These are phyloP conservation scores for Epinephelus cyanopodus DNA, from an alignment of 2,113 vertebrate species.

Conservation along the genomic window DNA sequence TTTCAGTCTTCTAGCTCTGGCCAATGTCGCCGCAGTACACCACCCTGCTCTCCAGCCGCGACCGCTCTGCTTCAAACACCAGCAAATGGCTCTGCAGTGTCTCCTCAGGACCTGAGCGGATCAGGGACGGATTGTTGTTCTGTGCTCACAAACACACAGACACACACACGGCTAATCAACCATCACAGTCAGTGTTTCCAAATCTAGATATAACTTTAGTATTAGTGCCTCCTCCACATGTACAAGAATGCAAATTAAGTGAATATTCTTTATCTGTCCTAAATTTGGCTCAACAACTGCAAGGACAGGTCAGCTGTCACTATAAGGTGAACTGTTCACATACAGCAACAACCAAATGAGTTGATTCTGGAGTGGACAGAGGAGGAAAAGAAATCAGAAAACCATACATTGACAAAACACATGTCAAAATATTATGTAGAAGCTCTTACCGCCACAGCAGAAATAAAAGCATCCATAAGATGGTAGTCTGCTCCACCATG, in stretches of 20 bases:
- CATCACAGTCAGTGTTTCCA: background rate
- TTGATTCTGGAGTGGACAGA: background rate
- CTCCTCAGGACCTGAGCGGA: constrained; percentile 81
- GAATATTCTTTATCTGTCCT: background rate
- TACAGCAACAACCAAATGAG: background rate
- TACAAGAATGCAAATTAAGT: background rate
- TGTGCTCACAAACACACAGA: constrained; percentile 48
- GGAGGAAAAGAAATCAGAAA: background rate
- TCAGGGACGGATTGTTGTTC: constrained; percentile 79
- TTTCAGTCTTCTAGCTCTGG: background rate
- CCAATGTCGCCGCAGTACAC: constrained; percentile 62
- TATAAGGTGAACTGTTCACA: background rate
- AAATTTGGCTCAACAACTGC: background rate
- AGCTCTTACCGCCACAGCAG: constrained; percentile 86
- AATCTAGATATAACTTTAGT: background rate
- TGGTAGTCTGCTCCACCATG: constrained; percentile 86
- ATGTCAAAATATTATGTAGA: background rate
- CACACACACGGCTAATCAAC: background rate
- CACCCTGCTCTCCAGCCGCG: constrained; percentile 81
- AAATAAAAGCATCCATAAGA: constrained; percentile 85
- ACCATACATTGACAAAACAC: background rate
- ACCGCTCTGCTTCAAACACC: constrained; percentile 85
- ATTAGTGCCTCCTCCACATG: background rate
- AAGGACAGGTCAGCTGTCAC: background rate
- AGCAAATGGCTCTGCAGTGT: constrained; percentile 83